Evolutionary conservation across 1,140 invertebrate genomes (phyloP).

Genomic region (Papilio polyxenes): DNA sequence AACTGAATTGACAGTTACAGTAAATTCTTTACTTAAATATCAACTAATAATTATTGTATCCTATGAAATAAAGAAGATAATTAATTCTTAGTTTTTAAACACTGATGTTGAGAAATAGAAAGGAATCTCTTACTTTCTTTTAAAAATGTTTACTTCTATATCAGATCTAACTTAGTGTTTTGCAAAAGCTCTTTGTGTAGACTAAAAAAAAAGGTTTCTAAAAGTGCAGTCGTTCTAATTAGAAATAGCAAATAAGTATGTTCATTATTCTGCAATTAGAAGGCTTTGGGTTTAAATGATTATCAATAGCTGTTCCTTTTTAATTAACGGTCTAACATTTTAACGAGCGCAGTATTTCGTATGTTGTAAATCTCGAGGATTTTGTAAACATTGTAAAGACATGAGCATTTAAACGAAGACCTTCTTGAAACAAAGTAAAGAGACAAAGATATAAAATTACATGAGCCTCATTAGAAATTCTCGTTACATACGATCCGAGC

Average conservation of each 20-base stretch:
- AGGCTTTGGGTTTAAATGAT: background rate
- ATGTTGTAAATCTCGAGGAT: background rate
- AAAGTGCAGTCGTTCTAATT: background rate
- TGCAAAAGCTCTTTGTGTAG: background rate
- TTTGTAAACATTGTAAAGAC: slow-evolving; percentile 12
- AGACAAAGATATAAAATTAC: slow-evolving; percentile 28
- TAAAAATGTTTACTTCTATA: background rate
- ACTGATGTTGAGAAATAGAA: no score
- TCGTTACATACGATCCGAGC: slow-evolving; percentile 27
- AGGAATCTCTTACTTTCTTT: background rate
- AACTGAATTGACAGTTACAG: background rate
- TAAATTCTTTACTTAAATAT: background rate
- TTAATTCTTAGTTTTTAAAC: no score
- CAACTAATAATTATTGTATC: background rate
- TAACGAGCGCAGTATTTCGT: background rate
- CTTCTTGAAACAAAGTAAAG: slow-evolving; percentile 26
- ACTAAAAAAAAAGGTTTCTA: background rate
- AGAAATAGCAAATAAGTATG: background rate
- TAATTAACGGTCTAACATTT: background rate
- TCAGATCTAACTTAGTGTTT: background rate
- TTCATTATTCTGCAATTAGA: background rate
- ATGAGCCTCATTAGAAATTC: slow-evolving; percentile 23
- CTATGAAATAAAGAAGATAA: background rate
- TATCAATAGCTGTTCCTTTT: background rate
- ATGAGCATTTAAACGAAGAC: slow-evolving; percentile 23